A percentile compares a stretch with the other conserved stretches of the same genome.
Conservation (phyloP, 2,113 vertebrate genomes). For the Cathartes aura region DNA sequence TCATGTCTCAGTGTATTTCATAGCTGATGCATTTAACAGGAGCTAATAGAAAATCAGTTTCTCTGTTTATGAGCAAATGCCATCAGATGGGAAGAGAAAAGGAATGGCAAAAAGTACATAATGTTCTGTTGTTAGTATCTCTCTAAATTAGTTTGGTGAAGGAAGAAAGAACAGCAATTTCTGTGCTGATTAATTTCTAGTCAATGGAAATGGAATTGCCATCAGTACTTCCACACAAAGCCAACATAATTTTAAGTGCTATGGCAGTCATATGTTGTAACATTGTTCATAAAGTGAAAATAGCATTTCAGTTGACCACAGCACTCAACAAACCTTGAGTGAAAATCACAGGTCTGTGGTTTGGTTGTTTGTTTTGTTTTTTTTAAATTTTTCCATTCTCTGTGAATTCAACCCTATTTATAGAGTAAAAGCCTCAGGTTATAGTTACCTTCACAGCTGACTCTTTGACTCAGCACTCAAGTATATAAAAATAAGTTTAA, state of each 20-base stretch:
- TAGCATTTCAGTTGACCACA: neutral
- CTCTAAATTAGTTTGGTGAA: neutral
- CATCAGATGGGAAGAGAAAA: neutral
- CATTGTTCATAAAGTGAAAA: neutral
- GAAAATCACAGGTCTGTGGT: neutral
- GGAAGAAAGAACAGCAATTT: constrained; percentile 15
- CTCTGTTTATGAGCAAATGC: neutral
- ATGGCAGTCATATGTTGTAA: neutral
- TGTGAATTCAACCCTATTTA: neutral
- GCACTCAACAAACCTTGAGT: neutral
- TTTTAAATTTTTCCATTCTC: neutral
- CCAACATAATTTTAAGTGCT: constrained; percentile 1
- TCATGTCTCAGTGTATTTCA: neutral
- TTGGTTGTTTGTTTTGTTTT: neutral
- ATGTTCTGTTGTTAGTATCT: neutral
- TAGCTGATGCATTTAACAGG: neutral
- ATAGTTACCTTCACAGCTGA: neutral
- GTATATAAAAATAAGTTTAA: neutral
- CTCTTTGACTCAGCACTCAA: neutral
- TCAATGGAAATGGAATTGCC: constrained; percentile 1
- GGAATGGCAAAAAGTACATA: neutral
- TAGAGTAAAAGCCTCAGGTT: neutral
- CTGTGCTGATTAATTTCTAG: neutral
- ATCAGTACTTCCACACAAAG: neutral
- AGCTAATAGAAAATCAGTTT: neutral